phyloP scores from a whole-genome alignment of 2,888 invertebrate genomes.

The Nematopogon swammerdamellus region DNA sequence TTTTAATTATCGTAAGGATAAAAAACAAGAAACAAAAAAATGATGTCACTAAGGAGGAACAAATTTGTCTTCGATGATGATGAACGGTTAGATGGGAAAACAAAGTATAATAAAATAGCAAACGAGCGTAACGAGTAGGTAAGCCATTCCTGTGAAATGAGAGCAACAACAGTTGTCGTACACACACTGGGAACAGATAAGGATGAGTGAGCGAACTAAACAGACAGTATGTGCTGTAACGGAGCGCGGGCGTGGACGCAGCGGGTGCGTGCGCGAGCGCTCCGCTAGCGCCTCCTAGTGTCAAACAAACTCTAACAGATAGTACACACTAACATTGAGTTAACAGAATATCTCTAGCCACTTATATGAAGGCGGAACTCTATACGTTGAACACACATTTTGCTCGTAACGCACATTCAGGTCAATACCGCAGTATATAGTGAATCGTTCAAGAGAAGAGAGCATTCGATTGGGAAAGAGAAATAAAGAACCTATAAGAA shows the following conservation, averaged over 20 bases:
- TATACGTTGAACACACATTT: constrained; percentile 42
- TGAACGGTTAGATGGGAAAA: background rate
- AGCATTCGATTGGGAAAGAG: constrained; percentile 49
- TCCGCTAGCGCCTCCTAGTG: constrained; percentile 18
- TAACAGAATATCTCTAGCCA: constrained; percentile 46
- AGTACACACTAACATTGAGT: constrained; percentile 41
- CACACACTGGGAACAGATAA: background rate
- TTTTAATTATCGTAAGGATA: background rate
- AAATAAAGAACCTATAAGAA: constrained; percentile 56
- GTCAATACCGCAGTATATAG: constrained; percentile 43
- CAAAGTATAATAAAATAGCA: constrained; percentile 32
- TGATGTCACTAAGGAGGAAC: background rate
- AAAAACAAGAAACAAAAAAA: constrained; percentile 1
- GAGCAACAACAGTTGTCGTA: constrained; percentile 9
- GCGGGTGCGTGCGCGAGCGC: background rate
- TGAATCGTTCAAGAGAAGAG: constrained; percentile 39
- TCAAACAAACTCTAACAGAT: constrained; percentile 47
- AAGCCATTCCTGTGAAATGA: constrained; percentile 53
- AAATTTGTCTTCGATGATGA: background rate
- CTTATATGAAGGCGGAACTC: constrained; percentile 49
- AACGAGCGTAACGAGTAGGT: constrained; percentile 48
- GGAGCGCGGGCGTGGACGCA: background rate
- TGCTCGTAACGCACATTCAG: constrained; percentile 50
- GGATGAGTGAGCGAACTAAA: background rate
- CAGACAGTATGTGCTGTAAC: background rate